Evolutionary conservation across 1,140 invertebrate genomes (phyloP).

Genomic region (Drosophila triauraria): DNA sequence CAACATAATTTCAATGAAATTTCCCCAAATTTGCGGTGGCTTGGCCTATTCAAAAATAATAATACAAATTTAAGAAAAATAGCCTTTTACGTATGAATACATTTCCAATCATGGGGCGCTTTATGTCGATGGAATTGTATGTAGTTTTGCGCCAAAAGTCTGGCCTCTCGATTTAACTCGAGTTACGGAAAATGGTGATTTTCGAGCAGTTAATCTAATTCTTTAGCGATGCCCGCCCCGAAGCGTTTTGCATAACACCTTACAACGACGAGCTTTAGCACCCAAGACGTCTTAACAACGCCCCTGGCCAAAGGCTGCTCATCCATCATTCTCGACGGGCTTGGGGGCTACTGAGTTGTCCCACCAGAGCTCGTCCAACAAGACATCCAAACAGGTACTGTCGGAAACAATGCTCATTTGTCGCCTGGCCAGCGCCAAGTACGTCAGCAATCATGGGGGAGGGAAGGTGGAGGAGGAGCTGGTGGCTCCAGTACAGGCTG

Average conservation of each 20-base stretch:
- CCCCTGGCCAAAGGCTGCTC: constrained; percentile 43
- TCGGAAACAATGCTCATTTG: constrained; percentile 58
- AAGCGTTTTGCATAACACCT: constrained; percentile 31
- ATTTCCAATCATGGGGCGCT: background rate
- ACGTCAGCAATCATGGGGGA: constrained; percentile 21
- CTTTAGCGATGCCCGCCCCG: constrained; percentile 7
- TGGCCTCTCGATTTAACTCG: background rate
- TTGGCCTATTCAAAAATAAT: constrained; percentile 12
- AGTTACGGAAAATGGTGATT: constrained; percentile 8
- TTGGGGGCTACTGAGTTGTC: constrained; percentile 17
- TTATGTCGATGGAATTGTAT: constrained; percentile 28
- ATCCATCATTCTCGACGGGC: constrained; percentile 54
- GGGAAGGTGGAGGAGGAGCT: background rate
- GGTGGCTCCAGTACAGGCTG: background rate
- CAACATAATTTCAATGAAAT: constrained; percentile 2
- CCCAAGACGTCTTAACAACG: background rate
- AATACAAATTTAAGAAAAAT: constrained; percentile 13
- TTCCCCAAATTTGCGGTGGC: background rate
- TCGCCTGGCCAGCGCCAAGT: constrained; percentile 37
- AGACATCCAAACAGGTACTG: constrained; percentile 16
- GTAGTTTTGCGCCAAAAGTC: constrained; percentile 15
- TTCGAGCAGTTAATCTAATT: constrained; percentile 23
- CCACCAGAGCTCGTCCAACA: constrained; percentile 4
- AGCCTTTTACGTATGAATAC: background rate
- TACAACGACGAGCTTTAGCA: background rate